Conservation (phyloP, 2,113 vertebrate species). For the Pteronura brasiliensis region DNA sequence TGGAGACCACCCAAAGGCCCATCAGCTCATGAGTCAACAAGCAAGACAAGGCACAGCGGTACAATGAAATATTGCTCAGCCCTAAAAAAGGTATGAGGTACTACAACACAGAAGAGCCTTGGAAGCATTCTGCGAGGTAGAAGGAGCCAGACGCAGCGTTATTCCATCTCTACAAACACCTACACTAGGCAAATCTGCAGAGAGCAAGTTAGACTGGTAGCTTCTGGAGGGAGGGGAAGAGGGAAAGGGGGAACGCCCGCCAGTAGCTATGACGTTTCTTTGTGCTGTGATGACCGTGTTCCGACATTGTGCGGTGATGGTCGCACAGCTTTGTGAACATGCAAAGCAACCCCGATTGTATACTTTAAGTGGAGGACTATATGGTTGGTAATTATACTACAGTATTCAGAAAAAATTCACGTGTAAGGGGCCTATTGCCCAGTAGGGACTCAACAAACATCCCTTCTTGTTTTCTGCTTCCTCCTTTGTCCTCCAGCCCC, state of each 20-base stretch:
- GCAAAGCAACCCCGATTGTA: background rate
- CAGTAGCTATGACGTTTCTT: background rate
- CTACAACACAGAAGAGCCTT: background rate
- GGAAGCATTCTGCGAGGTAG: background rate
- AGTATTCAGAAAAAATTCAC: background rate
- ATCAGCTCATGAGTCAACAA: background rate
- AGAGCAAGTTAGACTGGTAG: background rate
- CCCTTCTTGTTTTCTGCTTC: background rate
- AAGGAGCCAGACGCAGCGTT: accelerated
- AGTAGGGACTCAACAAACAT: no score
- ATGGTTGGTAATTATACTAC: background rate
- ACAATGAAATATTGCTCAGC: background rate
- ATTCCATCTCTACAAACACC: background rate
- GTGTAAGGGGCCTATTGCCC: accelerated
- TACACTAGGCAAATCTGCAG: background rate
- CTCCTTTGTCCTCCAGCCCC: background rate
- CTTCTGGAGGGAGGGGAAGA: background rate
- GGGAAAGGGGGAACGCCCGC: accelerated
- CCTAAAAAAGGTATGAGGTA: background rate
- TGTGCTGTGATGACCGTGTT: background rate
- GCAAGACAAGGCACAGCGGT: background rate
- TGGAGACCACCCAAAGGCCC: background rate
- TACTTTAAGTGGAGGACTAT: background rate
- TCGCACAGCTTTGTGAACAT: background rate
- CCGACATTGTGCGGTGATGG: background rate